A percentile compares a stretch with the other conserved stretches of the same genome.
phyloP scores from a whole-genome alignment of 2,113 vertebrate genomes.

The Cyprinodon variegatus region DNA sequence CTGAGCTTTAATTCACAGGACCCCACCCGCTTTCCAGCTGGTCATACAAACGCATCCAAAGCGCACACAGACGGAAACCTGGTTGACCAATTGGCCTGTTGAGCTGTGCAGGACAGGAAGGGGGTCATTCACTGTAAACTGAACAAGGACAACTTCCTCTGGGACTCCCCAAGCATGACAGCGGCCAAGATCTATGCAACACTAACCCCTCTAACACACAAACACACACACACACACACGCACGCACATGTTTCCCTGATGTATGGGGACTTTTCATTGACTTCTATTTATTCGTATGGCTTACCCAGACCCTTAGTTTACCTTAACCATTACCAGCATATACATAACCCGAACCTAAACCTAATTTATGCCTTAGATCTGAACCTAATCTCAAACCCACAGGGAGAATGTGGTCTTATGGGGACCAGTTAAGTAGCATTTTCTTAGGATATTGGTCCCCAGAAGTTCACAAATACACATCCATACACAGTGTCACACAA shows the following conservation, averaged over 20 bases:
- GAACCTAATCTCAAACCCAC: too few species aligned
- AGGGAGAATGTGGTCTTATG: too few species aligned
- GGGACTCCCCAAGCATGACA: slow-evolving; percentile 81
- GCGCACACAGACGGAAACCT: slow-evolving; percentile 59
- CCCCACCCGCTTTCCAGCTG: slow-evolving; percentile 35
- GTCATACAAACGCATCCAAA: slow-evolving; percentile 19
- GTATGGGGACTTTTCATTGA: too few species aligned
- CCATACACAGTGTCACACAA: background rate
- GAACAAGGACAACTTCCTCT: slow-evolving; percentile 83
- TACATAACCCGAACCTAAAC: too few species aligned
- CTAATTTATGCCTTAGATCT: too few species aligned
- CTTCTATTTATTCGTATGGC: too few species aligned
- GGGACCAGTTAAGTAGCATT: too few species aligned
- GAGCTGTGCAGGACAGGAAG: slow-evolving; percentile 85
- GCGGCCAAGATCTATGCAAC: slow-evolving; percentile 82
- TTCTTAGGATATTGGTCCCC: too few species aligned
- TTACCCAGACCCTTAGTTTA: too few species aligned
- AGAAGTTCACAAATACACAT: slow-evolving; percentile 10
- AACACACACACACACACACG: slow-evolving; percentile 24
- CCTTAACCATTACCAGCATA: too few species aligned
- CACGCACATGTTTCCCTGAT: slow-evolving; percentile 1
- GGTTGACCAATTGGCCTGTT: slow-evolving; percentile 73
- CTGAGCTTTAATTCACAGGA: slow-evolving; percentile 43
- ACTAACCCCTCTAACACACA: slow-evolving; percentile 83
- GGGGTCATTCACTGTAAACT: slow-evolving; percentile 84